Base-by-base conservation (phyloP, 2,113 vertebrate genomes). In the Penelope pileata region DNA sequence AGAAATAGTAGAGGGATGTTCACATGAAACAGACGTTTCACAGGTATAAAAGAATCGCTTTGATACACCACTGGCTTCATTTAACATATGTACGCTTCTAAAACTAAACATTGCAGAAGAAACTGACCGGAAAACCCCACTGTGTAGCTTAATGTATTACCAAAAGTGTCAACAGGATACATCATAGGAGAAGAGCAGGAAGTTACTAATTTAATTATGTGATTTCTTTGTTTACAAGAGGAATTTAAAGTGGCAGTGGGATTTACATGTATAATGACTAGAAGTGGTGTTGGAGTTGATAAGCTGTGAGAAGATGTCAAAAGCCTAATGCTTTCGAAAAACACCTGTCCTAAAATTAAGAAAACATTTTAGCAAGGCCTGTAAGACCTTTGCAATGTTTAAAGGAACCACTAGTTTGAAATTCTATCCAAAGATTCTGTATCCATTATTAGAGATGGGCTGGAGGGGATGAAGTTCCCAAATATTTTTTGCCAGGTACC, bases 111-210 rank as follows among this genome's bases (percentile, higher is more conserved):
- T 30, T 77, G 42, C 34, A 86, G 83, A 90, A 93, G 34, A 95
- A 95, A 92, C 73, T 77, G 27, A 80, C 50, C 59, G 50, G 75
- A 64, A 97, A 95, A 87, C 84, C 29, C 88, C 56, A 68, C 36
- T 62, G 12, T 6, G 3, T 67, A 70, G 38, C 47, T 91, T 94
- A 70, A 43, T 64, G 9, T 48, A 45, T 92, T 81, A 88, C 72
- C 68, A 27, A n/a, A 91, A 69, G 26, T n/a, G 26, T 67, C 68
- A 34, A 74, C 77, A 38, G 26, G 68, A 69, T 66, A 91, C 45
- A 51, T 90, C 38, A 38, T 10, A 73, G 72, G 48, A 80, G 59
- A 93, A 74, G 73, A 89, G 56, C 68, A 95, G 42, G 53, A 90
- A 85, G 74, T 70, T 91, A 82, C 87, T 51, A 82, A 78, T 64